phyloP scores from a whole-genome alignment of 30 jellyfish, hydroid and myxozoan species.

The Morbakka virulenta region DNA sequence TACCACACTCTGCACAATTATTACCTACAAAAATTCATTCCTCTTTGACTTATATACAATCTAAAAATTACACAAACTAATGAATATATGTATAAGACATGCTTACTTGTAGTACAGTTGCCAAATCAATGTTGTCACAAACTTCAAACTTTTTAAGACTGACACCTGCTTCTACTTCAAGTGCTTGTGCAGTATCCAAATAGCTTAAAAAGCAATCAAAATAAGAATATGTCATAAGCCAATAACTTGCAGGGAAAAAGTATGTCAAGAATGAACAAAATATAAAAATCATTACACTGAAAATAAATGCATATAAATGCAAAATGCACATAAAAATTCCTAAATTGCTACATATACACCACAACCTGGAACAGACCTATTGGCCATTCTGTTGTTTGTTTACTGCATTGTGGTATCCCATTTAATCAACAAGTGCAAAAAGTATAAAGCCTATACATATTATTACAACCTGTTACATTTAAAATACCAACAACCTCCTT shows the following conservation, averaged over 20 bases:
- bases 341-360: neutral
- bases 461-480: too few species aligned
- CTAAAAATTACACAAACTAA: neutral
- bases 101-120: conserved; percentile 69
- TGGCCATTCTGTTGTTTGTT: too few species aligned
- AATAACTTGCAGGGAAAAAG: neutral
- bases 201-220: conserved; percentile 31
- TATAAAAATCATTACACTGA: too few species aligned
- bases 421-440: too few species aligned
- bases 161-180: conserved; percentile 76
- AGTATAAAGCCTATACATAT: too few species aligned
- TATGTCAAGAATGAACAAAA: neutral
- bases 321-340: neutral
- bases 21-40: too few species aligned
- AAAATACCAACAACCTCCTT: too few species aligned
- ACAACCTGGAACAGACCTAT: neutral
- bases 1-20: too few species aligned
- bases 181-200: conserved; percentile 45
- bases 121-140: conserved; percentile 84
- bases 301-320: neutral
- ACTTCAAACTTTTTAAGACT: conserved; percentile 60
- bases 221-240: neutral
- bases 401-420: too few species aligned
- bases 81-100: neutral
- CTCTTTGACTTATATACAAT: too few species aligned